phyloP scores from a whole-genome alignment of 2,888 invertebrate species.

The Catotricha subobsoleta region DNA sequence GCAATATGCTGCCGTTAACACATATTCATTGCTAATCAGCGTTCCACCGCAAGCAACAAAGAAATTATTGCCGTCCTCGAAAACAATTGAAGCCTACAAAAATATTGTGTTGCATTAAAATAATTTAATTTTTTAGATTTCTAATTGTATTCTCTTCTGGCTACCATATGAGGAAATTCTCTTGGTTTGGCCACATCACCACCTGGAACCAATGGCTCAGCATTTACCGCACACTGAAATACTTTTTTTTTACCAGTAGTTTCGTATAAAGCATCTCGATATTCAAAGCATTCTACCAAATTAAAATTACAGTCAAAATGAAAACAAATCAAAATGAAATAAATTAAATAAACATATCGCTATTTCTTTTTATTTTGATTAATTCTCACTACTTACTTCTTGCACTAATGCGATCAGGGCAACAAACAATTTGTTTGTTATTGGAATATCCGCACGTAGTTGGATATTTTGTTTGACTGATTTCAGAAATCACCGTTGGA shows the following conservation, averaged over 20 bases:
- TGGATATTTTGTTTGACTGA: slow-evolving; percentile 4
- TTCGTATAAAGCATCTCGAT: not conserved
- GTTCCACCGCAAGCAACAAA: slow-evolving; percentile 38
- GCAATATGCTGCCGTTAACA: slow-evolving; percentile 45
- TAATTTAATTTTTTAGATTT: too few relatives aligned
- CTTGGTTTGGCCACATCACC: slow-evolving; percentile 19
- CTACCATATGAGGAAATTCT: slow-evolving; percentile 24
- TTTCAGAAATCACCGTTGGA: slow-evolving; percentile 6
- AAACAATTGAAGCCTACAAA: slow-evolving; percentile 16
- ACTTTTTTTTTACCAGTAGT: not conserved
- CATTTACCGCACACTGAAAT: not conserved
- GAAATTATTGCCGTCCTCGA: slow-evolving; percentile 11
- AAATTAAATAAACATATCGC: too few relatives aligned
- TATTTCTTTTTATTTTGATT: too few relatives aligned
- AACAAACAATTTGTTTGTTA: slow-evolving; percentile 15
- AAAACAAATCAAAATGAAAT: too few relatives aligned
- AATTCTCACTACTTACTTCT: slow-evolving; percentile 2
- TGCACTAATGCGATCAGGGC: slow-evolving; percentile 10
- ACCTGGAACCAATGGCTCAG: slow-evolving; percentile 13
- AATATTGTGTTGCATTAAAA: not conserved
- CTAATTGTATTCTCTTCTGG: not conserved
- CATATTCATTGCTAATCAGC: slow-evolving; percentile 34
- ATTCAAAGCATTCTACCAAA: slow-evolving; percentile 3
- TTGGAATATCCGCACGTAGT: slow-evolving; percentile 15
- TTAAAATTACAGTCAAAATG: too few relatives aligned